These are phyloP conservation scores for Pachydiplax longipennis DNA, from an alignment of 2,888 invertebrate genomes.

Conservation along the genomic window DNA sequence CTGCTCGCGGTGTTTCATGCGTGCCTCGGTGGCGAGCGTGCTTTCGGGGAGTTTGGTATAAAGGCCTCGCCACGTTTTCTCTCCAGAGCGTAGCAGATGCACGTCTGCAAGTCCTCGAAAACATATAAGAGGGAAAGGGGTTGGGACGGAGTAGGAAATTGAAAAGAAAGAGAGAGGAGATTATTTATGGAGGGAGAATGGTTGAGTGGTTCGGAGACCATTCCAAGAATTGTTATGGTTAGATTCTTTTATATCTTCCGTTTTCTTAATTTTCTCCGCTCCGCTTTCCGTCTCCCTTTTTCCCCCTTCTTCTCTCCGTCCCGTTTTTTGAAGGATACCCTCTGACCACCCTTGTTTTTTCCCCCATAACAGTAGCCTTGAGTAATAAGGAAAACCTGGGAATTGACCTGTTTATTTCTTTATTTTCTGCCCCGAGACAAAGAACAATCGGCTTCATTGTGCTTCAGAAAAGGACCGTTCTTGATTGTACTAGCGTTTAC, in stretches of 20 bases:
- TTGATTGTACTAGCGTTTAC: no score
- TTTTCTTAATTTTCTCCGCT: background rate
- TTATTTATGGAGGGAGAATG: background rate
- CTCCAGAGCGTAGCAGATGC: background rate
- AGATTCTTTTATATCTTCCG: background rate
- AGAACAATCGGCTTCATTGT: no score
- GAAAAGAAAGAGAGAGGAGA: background rate
- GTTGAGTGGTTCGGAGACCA: background rate
- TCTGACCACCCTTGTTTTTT: no score
- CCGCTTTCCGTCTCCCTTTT: background rate
- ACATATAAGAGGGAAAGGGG: background rate
- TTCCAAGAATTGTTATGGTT: background rate
- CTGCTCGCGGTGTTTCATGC: background rate
- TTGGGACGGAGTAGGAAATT: background rate
- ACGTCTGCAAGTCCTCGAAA: background rate
- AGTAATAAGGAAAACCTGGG: no score
- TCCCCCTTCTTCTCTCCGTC: background rate
- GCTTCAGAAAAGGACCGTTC: no score
- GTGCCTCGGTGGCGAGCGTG: background rate
- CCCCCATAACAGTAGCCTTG: no score
- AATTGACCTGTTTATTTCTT: no score
- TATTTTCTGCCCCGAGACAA: no score
- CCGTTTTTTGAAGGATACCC: no score
- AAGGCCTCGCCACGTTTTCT: background rate
- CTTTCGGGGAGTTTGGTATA: background rate